phyloP scores from a whole-genome alignment of 2,888 invertebrate genomes.

The Plebejus anna region DNA sequence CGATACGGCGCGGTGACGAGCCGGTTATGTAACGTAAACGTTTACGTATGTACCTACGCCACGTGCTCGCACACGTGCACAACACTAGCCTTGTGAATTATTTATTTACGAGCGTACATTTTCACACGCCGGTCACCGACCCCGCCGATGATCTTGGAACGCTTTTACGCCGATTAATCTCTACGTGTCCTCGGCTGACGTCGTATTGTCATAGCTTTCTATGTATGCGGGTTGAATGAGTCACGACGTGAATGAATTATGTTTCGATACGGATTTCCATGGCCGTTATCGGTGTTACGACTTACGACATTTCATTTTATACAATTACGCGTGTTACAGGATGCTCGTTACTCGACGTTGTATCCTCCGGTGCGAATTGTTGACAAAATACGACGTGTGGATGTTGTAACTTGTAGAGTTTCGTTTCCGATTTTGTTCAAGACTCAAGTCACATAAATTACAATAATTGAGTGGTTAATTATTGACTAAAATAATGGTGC shows the following conservation, averaged over 20 bases:
- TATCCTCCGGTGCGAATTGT: not conserved
- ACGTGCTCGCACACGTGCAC: constrained; percentile 72
- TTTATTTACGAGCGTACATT: constrained; percentile 79
- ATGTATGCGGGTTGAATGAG: constrained; percentile 29
- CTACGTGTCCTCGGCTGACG: constrained; percentile 53
- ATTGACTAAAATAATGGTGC: not conserved
- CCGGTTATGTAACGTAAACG: constrained; percentile 78
- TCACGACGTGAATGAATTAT: constrained; percentile 26
- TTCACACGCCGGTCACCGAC: constrained; percentile 79
- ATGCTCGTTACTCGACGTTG: not conserved
- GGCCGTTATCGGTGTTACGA: constrained; percentile 20
- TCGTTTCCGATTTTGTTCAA: not conserved
- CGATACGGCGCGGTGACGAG: constrained; percentile 73
- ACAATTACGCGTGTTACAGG: not conserved
- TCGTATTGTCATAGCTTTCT: constrained; percentile 37
- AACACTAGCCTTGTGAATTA: constrained; percentile 81
- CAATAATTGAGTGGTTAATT: no score
- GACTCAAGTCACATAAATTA: no score
- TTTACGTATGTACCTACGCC: constrained; percentile 77
- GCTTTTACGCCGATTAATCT: constrained; percentile 74
- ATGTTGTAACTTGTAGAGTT: not conserved
- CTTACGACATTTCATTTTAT: constrained; percentile 17
- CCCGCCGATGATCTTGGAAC: constrained; percentile 74
- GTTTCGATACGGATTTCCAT: constrained; percentile 25
- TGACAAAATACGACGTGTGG: constrained; percentile 6